Base-by-base conservation (phyloP, 2,113 vertebrate species). In the Pollimyrus isidori region DNA sequence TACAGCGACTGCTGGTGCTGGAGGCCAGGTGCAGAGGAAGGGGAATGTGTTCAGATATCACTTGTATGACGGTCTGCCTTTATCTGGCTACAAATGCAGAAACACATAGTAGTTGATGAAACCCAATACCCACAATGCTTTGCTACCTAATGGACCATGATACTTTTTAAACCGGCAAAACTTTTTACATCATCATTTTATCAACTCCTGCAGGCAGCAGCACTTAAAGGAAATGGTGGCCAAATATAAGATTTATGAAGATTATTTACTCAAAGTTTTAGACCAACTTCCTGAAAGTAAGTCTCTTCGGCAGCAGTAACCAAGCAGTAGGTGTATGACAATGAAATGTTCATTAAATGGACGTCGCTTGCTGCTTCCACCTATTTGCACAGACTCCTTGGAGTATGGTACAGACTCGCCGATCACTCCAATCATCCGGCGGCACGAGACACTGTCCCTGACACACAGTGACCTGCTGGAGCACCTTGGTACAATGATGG, bases 261-360 rank as follows among this genome's bases (percentile, higher is more conserved):
- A 95, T 91, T 97, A 96, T 87, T 88, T 97, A 88, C 88, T 92
- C 84, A 95, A 95, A 93, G 95, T 94, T 21, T 86, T 95, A 6
- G 92, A 96, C 89, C 91, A 92, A 89, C 91, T 96, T 45, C 96
- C 95, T 80, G 93, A 93, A 15, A 93, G 94, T 96, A 94, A 88
- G 93, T 93, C 73, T 19, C 4, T 86, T 58, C 58, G 86, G 13
- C n/a, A 39, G 52, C 10, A 53, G 30, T 45, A 21, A 19, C 4
- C n/a, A 42, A 42, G n/a, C 1, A 35, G 13, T 19, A 80, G 49
- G 23, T 39, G n/a, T 15, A 6, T n/a, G 15, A 50, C 50, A 52
- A 4, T 0, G 11, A 56, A 17, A 35, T 15, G 50, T 21, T 56
- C 0, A 0, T 42, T 56, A 30, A 21, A 86, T 48, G 83, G 45